Evolutionary conservation across 1,140 invertebrate species (phyloP), one percentile per base, ranked within the genome.

Genomic region (Ditylenchus dipsaci): DNA sequence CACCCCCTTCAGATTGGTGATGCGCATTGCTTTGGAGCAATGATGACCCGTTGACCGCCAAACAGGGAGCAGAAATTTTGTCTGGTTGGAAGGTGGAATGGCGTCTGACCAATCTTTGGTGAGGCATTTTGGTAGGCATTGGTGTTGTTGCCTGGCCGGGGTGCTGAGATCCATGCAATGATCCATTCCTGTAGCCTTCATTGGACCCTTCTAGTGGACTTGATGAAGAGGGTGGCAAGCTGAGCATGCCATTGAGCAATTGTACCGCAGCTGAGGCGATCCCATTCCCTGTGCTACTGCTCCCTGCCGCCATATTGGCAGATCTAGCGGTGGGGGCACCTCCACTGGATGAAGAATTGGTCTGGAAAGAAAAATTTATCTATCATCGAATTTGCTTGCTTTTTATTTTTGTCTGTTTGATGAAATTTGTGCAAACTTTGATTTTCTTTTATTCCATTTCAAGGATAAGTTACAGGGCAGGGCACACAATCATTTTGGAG

Each of bases 21-120:
- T 53, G 49, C n/a, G 15, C 49, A 53, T 53, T 53, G 15, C 15
- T 53, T n/a, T n/a, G n/a, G n/a, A 53, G 23, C 49, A 19, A 7
- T 21, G 3, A 15, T 26, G 15, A 3, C 3, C 15, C 15, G 23
- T 19, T 26, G 49, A 53, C 23, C 15, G 49, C 15, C n/a, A n/a
- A n/a, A n/a, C n/a, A n/a, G 15, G n/a, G 49, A 38, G 49, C n/a
- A 53, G n/a, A 21, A 17, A 53, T 17, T 53, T 26, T 30, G 63
- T 27, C 42, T 42, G 73, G 76, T 47, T 75, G 73, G 42, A 72
- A 75, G 13, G 73, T 76, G 21, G 73, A 75, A 65, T 75, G 73
- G 26, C 73, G 73, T 13, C 73, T 75, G 33, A 66, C 17, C 19
- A 75, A 26, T 57, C 60, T n/a, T 1, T 19, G 45, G 53, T 64